Conservation (phyloP, 2,797 vertebrate species). For the Scleropages formosus region DNA sequence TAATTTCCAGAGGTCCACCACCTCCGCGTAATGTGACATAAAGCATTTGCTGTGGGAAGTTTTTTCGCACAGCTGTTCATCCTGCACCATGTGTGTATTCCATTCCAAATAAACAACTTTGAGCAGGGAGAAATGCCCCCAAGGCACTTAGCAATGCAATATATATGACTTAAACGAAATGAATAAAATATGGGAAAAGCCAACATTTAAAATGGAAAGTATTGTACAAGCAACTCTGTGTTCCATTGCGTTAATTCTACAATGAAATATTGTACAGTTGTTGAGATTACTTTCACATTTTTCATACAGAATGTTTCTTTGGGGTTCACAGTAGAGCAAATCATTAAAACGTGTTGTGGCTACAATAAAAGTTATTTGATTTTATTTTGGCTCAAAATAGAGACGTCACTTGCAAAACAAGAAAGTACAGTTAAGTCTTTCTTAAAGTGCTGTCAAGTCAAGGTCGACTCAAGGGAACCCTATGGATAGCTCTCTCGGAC, state of each 20-base stretch:
- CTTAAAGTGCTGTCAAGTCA: too few relatives aligned
- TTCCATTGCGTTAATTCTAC: neutral
- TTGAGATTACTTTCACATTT: too few relatives aligned
- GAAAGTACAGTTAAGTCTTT: too few relatives aligned
- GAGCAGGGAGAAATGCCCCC: neutral
- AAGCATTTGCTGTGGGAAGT: constrained; percentile 41
- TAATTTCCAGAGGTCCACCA: constrained; percentile 45
- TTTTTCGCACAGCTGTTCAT: constrained; percentile 40
- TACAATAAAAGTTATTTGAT: too few relatives aligned
- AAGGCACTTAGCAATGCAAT: constrained; percentile 6
- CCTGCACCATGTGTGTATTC: constrained; percentile 35
- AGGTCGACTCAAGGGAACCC: too few relatives aligned
- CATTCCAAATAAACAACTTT: constrained; percentile 39
- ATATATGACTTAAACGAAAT: neutral
- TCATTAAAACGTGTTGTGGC: too few relatives aligned
- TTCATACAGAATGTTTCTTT: too few relatives aligned
- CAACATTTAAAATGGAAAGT: constrained; percentile 2
- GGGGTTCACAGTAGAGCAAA: too few relatives aligned
- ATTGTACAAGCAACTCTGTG: neutral
- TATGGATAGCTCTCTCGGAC: too few relatives aligned
- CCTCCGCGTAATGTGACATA: constrained; percentile 38
- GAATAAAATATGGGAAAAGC: neutral
- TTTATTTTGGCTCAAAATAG: too few relatives aligned
- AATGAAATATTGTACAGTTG: neutral
- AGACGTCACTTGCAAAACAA: too few relatives aligned